phyloP scores from a whole-genome alignment of 2,113 vertebrate species.

The Myxocyprinus asiaticus region DNA sequence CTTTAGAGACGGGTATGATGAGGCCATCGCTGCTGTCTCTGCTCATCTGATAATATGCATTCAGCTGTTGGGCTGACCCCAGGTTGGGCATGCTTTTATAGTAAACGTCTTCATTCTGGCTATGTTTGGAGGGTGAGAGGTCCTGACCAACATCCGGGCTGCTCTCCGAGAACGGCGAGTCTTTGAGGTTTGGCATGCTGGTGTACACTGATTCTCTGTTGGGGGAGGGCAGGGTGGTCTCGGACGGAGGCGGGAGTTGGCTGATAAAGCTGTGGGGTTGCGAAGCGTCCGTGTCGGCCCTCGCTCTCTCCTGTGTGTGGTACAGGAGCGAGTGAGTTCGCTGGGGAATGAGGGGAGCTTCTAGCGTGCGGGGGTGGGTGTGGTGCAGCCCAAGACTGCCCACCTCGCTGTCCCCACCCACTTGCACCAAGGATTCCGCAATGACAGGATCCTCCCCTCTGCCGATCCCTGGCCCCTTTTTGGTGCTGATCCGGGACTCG shows the following conservation, averaged over 20 bases:
- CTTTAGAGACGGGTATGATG: constrained; percentile 95
- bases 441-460: constrained; percentile 90
- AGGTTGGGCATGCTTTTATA: constrained; percentile 99
- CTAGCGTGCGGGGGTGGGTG: constrained; percentile 79
- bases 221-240: constrained; percentile 89
- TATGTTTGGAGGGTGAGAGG: constrained; percentile 90
- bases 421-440: constrained; percentile 90
- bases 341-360: constrained; percentile 96
- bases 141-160: constrained; percentile 89
- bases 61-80: constrained; percentile 89
- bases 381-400: constrained; percentile 87
- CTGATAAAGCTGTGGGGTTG: constrained; percentile 81
- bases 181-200: constrained; percentile 97
- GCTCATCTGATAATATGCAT: constrained; percentile 98
- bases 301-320: constrained; percentile 95
- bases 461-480: constrained; percentile 85
- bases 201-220: constrained; percentile 99
- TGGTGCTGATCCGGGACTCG: constrained; percentile 83
- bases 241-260: constrained; percentile 83
- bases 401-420: constrained; percentile 71
- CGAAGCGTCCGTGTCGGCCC: constrained; percentile 80
- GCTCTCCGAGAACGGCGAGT: constrained; percentile 93
- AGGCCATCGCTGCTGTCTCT: constrained; percentile 92
- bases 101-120: constrained; percentile 95
- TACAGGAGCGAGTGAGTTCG: constrained; percentile 99